Evolutionary conservation across 2,888 invertebrate genomes (phyloP), one percentile per base, ranked within the genome.

Genomic region (Euplexia lucipara): DNA sequence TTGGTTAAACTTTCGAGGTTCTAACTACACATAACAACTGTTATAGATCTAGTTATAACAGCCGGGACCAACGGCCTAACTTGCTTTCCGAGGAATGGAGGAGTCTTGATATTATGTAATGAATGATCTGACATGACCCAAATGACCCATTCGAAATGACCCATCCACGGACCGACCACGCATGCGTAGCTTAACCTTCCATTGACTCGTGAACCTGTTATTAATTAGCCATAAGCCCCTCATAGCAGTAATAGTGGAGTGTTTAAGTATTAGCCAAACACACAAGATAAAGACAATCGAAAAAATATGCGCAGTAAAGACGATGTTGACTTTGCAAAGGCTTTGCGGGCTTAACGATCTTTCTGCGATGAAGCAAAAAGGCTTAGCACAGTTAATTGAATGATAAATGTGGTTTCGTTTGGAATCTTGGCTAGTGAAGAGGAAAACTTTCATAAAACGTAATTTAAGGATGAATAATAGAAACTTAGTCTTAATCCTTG

Each of bases 321-420:
- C 32, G 20, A 52, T 48, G 37, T 70, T 57, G 35, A 47, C 22
- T 70, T 69, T 34, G 18, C 22, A 41, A 70, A 70, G 64, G 63
- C 44, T 70, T 70, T 52, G n/a, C 10, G 18, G 35, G 47, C 52
- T 68, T 60, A 42, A 34, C 47, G 42, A 62, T 62, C 45, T 57
- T 39, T 54, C 48, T 30, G 63, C 35, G 52, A 61, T 61, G 70
- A 34, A 42, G 34, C 37, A 52, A 70, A 64, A 52, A 70, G 70
- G n/a, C 70, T 49, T 16, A 44, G 42, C 48, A 14, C 37, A 61
- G 49, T 49, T 62, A 70, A 70, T 69, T 62, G 49, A 39, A 70
- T 44, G 70, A 69, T 70, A 61, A 70, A 54, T 44, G 70, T 70
- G 52, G 69, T 60, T 47, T 35, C n/a, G 26, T 26, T 26, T 26